Conservation (phyloP, 1,140 invertebrate genomes). For the Drepana arcuata region DNA sequence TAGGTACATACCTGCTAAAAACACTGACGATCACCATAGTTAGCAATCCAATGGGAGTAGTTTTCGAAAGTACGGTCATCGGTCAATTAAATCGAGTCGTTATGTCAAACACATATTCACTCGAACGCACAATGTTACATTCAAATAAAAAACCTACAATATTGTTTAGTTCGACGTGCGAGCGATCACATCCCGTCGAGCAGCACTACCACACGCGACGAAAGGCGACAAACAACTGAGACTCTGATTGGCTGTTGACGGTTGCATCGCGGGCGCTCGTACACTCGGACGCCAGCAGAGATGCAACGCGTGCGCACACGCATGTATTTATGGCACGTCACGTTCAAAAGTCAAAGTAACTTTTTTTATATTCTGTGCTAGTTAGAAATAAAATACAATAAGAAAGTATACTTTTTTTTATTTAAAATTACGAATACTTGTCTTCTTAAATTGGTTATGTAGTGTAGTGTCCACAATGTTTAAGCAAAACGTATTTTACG, state of each 20-base stretch:
- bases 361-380: no score
- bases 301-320: slow-evolving; percentile 34
- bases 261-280: slow-evolving; percentile 4
- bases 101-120: slow-evolving; percentile 37
- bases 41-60: slow-evolving; percentile 46
- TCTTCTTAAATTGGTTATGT: no score
- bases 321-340: slow-evolving; percentile 5
- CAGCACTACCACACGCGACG: slow-evolving; percentile 16
- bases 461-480: no score
- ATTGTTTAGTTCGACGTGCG: slow-evolving; percentile 25
- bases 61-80: slow-evolving; percentile 31
- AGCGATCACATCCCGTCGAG: slow-evolving; percentile 22
- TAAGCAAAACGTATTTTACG: no score
- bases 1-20: slow-evolving; percentile 68
- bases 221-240: slow-evolving; percentile 25
- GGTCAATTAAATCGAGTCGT: slow-evolving; percentile 23
- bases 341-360: slow-evolving; percentile 12
- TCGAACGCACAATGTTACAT: slow-evolving; percentile 35
- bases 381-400: slow-evolving; percentile 3
- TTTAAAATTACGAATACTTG: slow-evolving; percentile 6
- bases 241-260: slow-evolving; percentile 23
- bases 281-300: slow-evolving; percentile 14
- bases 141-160: slow-evolving; percentile 14
- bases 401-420: slow-evolving; percentile 1
- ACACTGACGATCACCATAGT: slow-evolving; percentile 67